Evolutionary conservation across 2,888 invertebrate species (phyloP).

Genomic region (Drosophila atripex): DNA sequence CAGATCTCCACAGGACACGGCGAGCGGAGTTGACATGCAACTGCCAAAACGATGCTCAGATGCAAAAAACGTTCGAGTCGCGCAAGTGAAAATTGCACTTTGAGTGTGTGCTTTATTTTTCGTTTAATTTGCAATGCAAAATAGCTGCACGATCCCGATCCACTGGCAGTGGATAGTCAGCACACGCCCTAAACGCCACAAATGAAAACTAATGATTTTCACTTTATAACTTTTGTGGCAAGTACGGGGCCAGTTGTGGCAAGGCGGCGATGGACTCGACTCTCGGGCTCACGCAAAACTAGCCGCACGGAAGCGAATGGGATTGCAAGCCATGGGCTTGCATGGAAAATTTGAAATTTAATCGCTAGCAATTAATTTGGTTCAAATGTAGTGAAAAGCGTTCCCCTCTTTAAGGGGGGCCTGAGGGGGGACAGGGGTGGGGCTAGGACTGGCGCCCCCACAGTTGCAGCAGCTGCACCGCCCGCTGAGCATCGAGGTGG

Average conservation of each 20-base stretch:
- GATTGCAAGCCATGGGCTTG: slow-evolving; percentile 47
- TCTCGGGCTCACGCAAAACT: slow-evolving; percentile 61
- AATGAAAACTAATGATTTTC: slow-evolving; percentile 79
- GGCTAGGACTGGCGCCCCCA: slow-evolving; percentile 65
- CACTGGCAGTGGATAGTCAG: slow-evolving; percentile 21
- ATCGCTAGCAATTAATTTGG: slow-evolving; percentile 78
- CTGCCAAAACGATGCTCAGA: slow-evolving; percentile 57
- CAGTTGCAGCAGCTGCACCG: slow-evolving; percentile 64
- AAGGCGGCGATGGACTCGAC: slow-evolving; percentile 3
- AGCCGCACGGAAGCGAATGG: slow-evolving; percentile 72
- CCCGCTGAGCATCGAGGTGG: slow-evolving; percentile 67
- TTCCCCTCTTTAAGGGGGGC: not conserved
- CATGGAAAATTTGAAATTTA: slow-evolving; percentile 80
- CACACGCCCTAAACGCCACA: slow-evolving; percentile 76
- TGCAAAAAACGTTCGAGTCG: slow-evolving; percentile 39
- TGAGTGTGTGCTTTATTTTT: slow-evolving; percentile 50
- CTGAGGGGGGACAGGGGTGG: slow-evolving; percentile 5
- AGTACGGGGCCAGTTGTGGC: not conserved
- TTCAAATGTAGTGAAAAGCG: slow-evolving; percentile 62
- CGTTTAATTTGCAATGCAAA: slow-evolving; percentile 73
- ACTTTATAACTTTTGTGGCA: slow-evolving; percentile 51
- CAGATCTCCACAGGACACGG: slow-evolving; percentile 21
- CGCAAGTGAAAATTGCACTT: slow-evolving; percentile 74
- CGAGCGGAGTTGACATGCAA: slow-evolving; percentile 64
- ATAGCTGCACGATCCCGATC: slow-evolving; percentile 67